Evolutionary conservation across 2,797 vertebrate species (phyloP), one percentile per base, ranked within the genome.

Genomic region (Podargus strigoides): DNA sequence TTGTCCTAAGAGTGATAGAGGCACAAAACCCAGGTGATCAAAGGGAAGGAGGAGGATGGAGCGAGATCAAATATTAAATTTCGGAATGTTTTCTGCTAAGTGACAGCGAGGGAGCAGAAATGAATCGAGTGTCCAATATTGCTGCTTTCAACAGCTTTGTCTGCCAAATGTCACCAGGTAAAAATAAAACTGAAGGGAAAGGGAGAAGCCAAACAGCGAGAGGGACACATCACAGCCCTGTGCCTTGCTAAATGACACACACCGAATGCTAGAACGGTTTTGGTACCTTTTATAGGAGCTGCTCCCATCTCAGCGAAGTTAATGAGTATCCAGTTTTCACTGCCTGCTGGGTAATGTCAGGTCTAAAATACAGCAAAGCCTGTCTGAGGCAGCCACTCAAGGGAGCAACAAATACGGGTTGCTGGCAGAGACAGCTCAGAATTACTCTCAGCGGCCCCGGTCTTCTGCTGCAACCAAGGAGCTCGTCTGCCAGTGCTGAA

Each of bases 261-360:
- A 39, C 81, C 32, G 10, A 96, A 82, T 70, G 92, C 59, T 84
- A 46, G 94, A 94, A 78, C 18, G 76, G 92, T 72, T 97, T 91
- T 89, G 89, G 90, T 96, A 66, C 95, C 97, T 97, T 96, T 97
- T 97, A 93, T 77, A 94, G 96, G 96, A 95, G 91, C 97, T 86
- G 96, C 84, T 97, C 93, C 97, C 96, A 95, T 96, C 96, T 85
- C 53, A 3, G 87, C 4, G 11, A 73, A 92, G 89, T 92, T 97
- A 97, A 97, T 95, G 96, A 96, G 95, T 87, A 92, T 74, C 94
- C 93, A 85, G 91, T 89, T 94, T 91, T 93, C 69, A 34, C 81
- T 96, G 96, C 96, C 95, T 97, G 97, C 94, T 93, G 68, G 55
- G 96, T 96, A 94, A 97, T 94, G 96, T 93, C 96, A 96, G 95